Evolutionary conservation across 2,797 vertebrate species (phyloP).

Genomic region (Pogonophryne albipinna): DNA sequence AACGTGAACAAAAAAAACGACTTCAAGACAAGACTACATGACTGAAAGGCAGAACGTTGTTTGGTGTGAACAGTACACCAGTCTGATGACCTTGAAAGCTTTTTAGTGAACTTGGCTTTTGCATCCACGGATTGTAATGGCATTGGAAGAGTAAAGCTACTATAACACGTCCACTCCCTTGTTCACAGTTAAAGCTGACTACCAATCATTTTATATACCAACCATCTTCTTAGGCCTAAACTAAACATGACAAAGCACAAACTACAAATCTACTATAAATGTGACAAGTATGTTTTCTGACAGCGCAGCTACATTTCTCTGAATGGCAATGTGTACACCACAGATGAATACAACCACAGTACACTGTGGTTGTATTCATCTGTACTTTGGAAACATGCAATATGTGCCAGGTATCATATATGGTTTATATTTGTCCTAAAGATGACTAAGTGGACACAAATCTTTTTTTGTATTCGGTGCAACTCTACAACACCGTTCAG

Average conservation of each 20-base stretch:
- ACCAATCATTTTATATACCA: neutral
- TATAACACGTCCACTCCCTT: neutral
- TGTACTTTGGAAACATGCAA: neutral
- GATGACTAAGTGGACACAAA: neutral
- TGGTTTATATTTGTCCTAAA: neutral
- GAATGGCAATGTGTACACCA: neutral
- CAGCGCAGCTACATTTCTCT: neutral
- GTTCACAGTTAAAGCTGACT: slow-evolving; percentile 2
- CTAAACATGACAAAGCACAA: slow-evolving; percentile 1
- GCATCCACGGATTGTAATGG: no score
- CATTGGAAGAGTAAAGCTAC: no score
- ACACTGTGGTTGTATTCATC: no score
- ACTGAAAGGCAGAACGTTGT: no score
- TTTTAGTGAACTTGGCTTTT: no score
- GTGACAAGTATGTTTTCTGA: neutral
- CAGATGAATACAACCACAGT: neutral
- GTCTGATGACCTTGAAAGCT: no score
- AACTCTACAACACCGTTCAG: neutral
- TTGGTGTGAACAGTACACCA: no score
- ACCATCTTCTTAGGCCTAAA: neutral
- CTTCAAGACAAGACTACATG: no score
- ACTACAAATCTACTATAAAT: neutral
- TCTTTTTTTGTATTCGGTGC: neutral
- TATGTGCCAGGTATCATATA: neutral
- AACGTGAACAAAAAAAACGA: no score